Evolutionary conservation across 2,888 invertebrate genomes (phyloP).

Genomic region (Ctenicera cuprea): DNA sequence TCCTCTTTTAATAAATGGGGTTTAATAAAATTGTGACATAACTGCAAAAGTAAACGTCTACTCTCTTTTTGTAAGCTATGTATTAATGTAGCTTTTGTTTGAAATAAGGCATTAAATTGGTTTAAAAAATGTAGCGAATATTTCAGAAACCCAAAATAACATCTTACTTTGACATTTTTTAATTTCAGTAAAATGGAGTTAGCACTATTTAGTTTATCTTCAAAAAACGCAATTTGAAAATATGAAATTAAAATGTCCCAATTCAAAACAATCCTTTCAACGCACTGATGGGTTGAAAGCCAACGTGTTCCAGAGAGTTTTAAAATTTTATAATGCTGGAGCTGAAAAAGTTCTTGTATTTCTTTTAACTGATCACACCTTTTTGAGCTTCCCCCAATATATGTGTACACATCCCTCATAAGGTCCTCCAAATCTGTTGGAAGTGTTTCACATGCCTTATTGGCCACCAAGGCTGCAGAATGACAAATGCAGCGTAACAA

Average conservation of each 20-base stretch:
- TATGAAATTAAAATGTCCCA: not conserved
- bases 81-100: too few relatives aligned
- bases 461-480: not conserved
- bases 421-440: not conserved
- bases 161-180: not conserved
- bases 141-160: not conserved
- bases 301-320: not conserved
- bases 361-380: not conserved
- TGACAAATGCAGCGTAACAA: not conserved
- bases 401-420: not conserved
- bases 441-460: not conserved
- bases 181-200: not conserved
- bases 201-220: not conserved
- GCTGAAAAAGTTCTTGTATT: not conserved
- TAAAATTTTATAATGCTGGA: too few relatives aligned
- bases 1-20: too few relatives aligned
- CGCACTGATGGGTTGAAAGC: not conserved
- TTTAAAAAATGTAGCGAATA: not conserved
- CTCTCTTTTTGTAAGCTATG: too few relatives aligned
- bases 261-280: not conserved
- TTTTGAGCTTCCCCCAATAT: not conserved
- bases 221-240: not conserved
- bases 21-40: too few relatives aligned
- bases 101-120: too few relatives aligned
- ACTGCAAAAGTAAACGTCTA: too few relatives aligned